Conservation (phyloP, 2,797 vertebrate species). For the Poecile montanus region DNA sequence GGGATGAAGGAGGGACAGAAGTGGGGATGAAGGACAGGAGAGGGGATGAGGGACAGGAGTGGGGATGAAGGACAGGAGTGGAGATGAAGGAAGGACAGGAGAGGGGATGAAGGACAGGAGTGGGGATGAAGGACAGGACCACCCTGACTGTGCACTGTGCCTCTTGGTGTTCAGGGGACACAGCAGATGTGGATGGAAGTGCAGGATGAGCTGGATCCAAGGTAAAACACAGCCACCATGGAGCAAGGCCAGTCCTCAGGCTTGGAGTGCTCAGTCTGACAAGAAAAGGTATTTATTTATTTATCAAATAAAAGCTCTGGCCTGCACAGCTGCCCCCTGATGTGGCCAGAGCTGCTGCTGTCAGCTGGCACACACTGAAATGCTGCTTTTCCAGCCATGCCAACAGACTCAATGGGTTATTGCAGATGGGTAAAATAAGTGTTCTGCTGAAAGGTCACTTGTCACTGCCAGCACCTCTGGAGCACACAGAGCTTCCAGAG, state of each 20-base stretch:
- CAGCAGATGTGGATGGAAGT: not conserved
- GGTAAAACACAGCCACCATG: not conserved
- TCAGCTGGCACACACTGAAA: not conserved
- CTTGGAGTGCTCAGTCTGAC: not conserved
- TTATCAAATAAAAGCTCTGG: not conserved
- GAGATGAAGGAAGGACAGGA: no score
- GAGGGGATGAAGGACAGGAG: no score
- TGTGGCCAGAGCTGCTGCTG: not conserved
- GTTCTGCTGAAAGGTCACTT: not conserved
- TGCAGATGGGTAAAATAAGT: not conserved
- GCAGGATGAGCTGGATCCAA: not conserved
- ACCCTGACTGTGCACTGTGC: not conserved
- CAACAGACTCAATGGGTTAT: not conserved
- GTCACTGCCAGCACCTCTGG: not conserved
- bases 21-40: no score
- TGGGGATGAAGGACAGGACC: not conserved
- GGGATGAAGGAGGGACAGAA: no score
- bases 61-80: no score
- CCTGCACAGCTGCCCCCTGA: not conserved
- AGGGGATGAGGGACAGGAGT: no score
- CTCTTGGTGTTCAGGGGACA: not conserved
- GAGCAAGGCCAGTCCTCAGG: not conserved
- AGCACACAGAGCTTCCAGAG: not conserved
- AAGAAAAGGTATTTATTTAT: not conserved
- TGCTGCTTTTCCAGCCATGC: not conserved